phyloP scores from a whole-genome alignment of 1,140 invertebrate species.

The Ridgeia piscesae region DNA sequence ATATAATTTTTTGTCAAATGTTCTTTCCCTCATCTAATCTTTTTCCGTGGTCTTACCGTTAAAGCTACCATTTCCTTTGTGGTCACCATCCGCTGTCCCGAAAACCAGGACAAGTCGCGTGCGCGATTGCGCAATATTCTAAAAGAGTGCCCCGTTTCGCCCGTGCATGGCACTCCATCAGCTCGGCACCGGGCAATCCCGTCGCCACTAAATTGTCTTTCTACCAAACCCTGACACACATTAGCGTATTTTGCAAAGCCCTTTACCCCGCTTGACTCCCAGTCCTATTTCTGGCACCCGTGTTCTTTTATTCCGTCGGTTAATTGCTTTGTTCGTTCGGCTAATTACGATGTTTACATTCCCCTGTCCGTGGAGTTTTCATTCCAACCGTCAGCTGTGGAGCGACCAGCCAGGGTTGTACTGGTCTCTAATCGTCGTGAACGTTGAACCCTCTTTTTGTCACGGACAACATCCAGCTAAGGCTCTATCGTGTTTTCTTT shows the following conservation, averaged over 20 bases:
- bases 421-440: neutral
- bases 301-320: neutral
- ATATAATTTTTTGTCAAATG: too few species aligned
- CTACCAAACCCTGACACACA: neutral
- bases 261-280: too few species aligned
- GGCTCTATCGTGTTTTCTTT: neutral
- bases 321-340: neutral
- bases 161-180: neutral
- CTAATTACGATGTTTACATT: too few species aligned
- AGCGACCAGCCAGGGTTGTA: neutral
- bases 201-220: neutral
- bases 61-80: neutral
- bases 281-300: neutral
- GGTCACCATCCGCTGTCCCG: neutral
- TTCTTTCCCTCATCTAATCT: too few species aligned
- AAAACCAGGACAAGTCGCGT: neutral
- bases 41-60: too few species aligned
- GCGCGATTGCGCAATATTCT: neutral
- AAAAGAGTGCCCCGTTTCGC: neutral
- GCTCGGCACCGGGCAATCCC: too few species aligned
- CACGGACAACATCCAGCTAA: neutral
- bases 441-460: neutral
- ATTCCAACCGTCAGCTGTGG: neutral
- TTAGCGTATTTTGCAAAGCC: neutral
- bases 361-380: neutral